Base-by-base conservation (phyloP, 2,797 vertebrate species). In the Centropyge bicolor region DNA sequence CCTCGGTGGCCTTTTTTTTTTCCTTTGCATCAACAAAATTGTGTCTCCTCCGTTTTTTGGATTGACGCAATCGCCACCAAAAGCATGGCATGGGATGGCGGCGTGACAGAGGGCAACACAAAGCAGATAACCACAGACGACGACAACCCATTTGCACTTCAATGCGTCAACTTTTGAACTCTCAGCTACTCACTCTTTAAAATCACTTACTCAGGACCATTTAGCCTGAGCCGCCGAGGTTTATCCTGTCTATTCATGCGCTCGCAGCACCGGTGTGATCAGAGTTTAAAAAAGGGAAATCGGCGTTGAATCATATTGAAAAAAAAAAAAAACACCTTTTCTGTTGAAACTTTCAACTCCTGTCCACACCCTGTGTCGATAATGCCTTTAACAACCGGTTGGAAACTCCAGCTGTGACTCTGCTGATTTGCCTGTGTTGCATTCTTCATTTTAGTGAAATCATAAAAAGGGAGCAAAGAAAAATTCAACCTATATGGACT, bases 81-180 rank as follows among this genome's bases (percentile, higher is more conserved):
- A 70, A 68, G 43, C 1, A 8, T 31, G 17, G 22, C 72, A 36
- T 54, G 49, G 79, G 48, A 64, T 16, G 55, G 78, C 69, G 22
- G 38, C 40, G 3, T n/a, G 65, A 73, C 9, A 19, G 63, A 73
- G 67, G 62, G 68, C 35, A 60, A 66, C 36, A 41, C 35, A 57
- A 64, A 70, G 41, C 3, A 69, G 71, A 74, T 56, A 70, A 60
- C 6, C 66, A 16, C 1, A 27, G n/a, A 64, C 45, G 41, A 72
- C 13, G 24, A 61, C 51, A 35, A 56, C 69, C 65, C 20, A 67
- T 83, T 80, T 82, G 62, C 49, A 57, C 60, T 78, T 67, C 49
- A 68, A 19, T 69, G 12, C 35, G 52, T 74, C 43, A 55, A 70
- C 70, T 77, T 84, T 57, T 79, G 61, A 87, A 86, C 63, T 59